Conservation (phyloP, 64 coral and sea anemone genomes). For the Pachyseris speciosa region DNA sequence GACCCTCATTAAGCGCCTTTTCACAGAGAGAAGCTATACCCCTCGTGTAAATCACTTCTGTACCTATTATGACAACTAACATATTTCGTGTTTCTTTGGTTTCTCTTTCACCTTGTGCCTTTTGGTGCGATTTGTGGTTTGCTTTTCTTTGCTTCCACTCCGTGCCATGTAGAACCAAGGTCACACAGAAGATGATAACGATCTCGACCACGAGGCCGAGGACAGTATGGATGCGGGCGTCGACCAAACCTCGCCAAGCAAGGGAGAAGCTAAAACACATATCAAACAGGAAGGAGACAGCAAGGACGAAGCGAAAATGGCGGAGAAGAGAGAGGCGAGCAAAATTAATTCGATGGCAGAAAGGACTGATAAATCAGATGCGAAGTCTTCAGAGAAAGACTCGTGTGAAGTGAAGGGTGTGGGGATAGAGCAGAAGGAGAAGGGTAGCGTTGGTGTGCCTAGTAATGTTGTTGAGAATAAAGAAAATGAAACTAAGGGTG, state of each 20-base stretch:
- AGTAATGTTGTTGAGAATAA: conserved; percentile 38
- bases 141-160: conserved; percentile 35
- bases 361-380: conserved; percentile 34
- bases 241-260: background rate
- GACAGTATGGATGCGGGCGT: background rate
- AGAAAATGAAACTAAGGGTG: conserved; percentile 57
- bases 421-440: background rate
- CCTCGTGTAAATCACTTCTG: no score
- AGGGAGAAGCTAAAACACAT: background rate
- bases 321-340: background rate
- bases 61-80: background rate
- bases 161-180: background rate
- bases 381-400: conserved; percentile 17
- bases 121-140: conserved; percentile 42
- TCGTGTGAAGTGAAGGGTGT: background rate
- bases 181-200: conserved; percentile 15
- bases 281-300: background rate
- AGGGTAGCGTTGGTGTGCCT: conserved; percentile 33
- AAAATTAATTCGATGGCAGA: background rate
- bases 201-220: background rate
- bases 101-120: background rate
- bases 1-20: no score
- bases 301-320: background rate
- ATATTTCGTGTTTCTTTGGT: background rate
- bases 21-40: no score